Evolutionary conservation across 2,113 vertebrate species (phyloP), one percentile per base, ranked within the genome.

Genomic region (Takifugu flavidus): DNA sequence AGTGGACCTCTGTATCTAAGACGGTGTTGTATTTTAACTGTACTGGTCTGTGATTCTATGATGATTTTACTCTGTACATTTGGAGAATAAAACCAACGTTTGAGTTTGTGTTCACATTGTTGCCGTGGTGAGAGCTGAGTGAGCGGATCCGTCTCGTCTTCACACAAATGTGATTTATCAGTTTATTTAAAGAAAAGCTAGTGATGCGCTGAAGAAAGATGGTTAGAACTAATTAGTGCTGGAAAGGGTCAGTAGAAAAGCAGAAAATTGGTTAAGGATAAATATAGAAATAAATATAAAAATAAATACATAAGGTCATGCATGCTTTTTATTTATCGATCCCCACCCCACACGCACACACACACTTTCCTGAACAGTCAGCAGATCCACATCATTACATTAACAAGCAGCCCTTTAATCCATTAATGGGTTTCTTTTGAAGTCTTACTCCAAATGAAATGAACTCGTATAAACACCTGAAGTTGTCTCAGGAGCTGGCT

Each of bases 21-120:
- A 78, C 46, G 82, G 67, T 39, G 80, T 82, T 90, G 90, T 91
- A 88, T 89, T 92, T 90, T 89, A 90, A 85, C 84, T 89, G 89
- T 92, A 85, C 86, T 80, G 86, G 86, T 91, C 85, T 88, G 88
- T 92, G 90, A 91, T 88, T 84, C 84, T 90, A 87, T 91, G 87
- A 91, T 89, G 88, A 87, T 89, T 87, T 90, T 90, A 84, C 89
- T 91, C 89, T 92, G 90, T 92, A 91, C 90, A 92, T 91, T 91
- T 91, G 86, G 86, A 82, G 79, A 89, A 89, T 83, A 89, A 91
- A 90, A 84, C 70, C 68, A 56, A 82, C 60, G 78, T 78, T 77
- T 83, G 77, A 86, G 47, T 78, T 84, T 72, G 79, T 65, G 74
- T 80, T 56, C 57, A 65, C 59, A 60, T 71, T 68, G 65, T 62